These are phyloP conservation scores for Mobula hypostoma DNA, from an alignment of 2,113 vertebrate species.

Conservation along the genomic window DNA sequence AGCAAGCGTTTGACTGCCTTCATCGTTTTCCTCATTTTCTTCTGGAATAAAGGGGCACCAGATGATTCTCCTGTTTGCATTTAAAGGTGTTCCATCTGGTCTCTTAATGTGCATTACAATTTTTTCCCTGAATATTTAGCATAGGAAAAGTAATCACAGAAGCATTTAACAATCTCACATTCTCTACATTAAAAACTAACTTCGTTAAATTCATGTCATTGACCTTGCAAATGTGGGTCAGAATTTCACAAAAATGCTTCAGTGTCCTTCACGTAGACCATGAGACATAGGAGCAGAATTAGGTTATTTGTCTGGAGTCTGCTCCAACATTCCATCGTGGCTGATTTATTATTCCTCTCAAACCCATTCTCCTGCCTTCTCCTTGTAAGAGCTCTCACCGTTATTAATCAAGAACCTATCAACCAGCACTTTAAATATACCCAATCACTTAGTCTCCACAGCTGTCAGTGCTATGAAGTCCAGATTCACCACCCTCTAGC, in stretches of 20 bases:
- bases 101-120: conserved; percentile 78
- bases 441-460: too few relatives aligned
- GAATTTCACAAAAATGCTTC: neutral
- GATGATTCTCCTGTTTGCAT: conserved; percentile 82
- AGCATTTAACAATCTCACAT: neutral
- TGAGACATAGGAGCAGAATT: too few relatives aligned
- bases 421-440: too few relatives aligned
- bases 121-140: conserved; percentile 72
- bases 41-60: conserved; percentile 95
- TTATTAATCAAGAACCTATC: too few relatives aligned
- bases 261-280: neutral
- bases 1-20: conserved; percentile 79
- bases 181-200: neutral
- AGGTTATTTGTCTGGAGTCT: too few relatives aligned
- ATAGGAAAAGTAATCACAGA: conserved; percentile 49
- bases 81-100: conserved; percentile 71
- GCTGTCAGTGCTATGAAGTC: too few relatives aligned
- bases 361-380: too few relatives aligned
- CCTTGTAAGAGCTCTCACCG: too few relatives aligned
- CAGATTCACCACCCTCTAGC: too few relatives aligned
- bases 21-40: conserved; percentile 84
- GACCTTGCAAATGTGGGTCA: neutral
- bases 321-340: too few relatives aligned
- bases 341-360: too few relatives aligned
- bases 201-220: neutral